Conservation (phyloP, 1,140 invertebrate genomes). For the Manduca sexta region DNA sequence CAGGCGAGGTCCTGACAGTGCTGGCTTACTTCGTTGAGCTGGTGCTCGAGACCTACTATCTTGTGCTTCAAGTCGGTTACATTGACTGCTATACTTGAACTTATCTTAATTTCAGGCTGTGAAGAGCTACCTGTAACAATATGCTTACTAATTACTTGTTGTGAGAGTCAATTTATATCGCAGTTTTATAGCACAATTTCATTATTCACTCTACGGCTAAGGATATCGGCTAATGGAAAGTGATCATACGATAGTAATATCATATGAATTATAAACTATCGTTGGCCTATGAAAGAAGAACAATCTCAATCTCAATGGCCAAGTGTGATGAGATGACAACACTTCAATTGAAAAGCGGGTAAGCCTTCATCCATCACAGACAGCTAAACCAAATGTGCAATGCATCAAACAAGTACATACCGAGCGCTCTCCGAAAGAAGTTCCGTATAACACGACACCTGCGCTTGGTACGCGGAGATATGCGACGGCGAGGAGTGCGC, state of each 20-base stretch:
- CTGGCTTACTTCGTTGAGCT: slow-evolving; percentile 43
- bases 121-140: slow-evolving; percentile 40
- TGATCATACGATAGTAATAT: no score
- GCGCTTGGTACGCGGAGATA: slow-evolving; percentile 53
- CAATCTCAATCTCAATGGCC: no score
- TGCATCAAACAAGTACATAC: slow-evolving; percentile 24
- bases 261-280: no score
- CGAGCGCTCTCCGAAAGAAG: slow-evolving; percentile 45
- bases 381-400: neutral
- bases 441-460: slow-evolving; percentile 48
- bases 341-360: no score
- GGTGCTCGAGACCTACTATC: slow-evolving; percentile 43
- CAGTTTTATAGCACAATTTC: neutral
- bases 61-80: slow-evolving; percentile 50
- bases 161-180: no score
- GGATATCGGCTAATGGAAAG: no score
- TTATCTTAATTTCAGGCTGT: slow-evolving; percentile 40
- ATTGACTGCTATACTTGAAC: slow-evolving; percentile 43
- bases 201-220: no score
- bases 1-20: slow-evolving; percentile 34
- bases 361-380: no score
- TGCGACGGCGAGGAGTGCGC: slow-evolving; percentile 51
- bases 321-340: no score
- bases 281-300: no score
- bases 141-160: no score